Evolutionary conservation across 2,797 vertebrate genomes (phyloP).

Genomic region (Danio tinwini): DNA sequence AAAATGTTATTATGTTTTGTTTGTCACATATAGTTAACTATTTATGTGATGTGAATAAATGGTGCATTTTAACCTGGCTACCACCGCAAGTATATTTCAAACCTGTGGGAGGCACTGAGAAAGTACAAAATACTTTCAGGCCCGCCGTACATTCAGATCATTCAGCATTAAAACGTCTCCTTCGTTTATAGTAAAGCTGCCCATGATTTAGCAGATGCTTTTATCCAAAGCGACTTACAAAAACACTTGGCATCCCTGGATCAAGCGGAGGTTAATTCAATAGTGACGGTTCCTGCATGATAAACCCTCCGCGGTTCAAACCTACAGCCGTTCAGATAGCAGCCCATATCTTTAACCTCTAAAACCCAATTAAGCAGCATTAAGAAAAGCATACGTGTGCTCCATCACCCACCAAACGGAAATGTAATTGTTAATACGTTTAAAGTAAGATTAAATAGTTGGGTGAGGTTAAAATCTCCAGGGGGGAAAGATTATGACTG

Average conservation of each 20-base stretch:
- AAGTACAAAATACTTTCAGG: too few species aligned
- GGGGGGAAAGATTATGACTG: background rate
- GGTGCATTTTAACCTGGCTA: too few species aligned
- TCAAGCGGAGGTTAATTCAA: background rate
- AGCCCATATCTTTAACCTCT: background rate
- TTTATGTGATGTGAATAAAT: too few species aligned
- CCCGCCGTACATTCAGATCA: too few species aligned
- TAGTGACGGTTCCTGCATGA: too few species aligned
- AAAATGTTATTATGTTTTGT: too few species aligned
- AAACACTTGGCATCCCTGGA: background rate
- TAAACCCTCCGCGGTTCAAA: background rate
- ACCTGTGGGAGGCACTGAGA: too few species aligned
- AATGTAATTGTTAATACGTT: background rate
- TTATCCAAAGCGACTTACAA: background rate
- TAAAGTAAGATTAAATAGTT: slow-evolving; percentile 2
- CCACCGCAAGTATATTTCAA: too few species aligned
- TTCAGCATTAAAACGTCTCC: too few species aligned
- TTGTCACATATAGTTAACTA: too few species aligned
- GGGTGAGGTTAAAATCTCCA: background rate
- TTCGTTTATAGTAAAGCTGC: too few species aligned
- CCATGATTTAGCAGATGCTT: background rate
- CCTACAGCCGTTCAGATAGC: background rate
- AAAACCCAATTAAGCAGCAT: background rate
- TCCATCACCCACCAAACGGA: background rate
- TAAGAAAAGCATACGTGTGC: background rate